These are phyloP conservation scores for Cephalopachus bancanus DNA, from an alignment of 2,797 vertebrate genomes.

Conservation along the genomic window DNA sequence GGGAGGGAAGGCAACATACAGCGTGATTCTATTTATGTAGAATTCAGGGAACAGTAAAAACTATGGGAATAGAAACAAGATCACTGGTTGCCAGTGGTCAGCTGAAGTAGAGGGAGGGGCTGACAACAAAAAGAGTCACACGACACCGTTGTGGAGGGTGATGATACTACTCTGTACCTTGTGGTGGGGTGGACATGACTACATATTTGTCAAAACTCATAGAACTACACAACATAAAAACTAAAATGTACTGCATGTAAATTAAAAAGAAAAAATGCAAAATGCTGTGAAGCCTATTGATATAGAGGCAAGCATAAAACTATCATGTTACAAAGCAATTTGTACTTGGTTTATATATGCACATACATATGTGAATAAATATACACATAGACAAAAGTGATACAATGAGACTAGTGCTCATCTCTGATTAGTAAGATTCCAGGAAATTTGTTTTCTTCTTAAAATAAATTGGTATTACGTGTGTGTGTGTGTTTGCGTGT, in stretches of 20 bases:
- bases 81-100: neutral
- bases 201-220: neutral
- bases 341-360: neutral
- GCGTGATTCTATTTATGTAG: neutral
- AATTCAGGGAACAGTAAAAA: neutral
- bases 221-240: neutral
- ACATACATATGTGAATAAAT: neutral
- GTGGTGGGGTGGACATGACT: neutral
- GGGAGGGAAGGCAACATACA: neutral
- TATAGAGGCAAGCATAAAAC: neutral
- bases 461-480: conserved; percentile 11
- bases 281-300: neutral
- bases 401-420: neutral
- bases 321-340: neutral
- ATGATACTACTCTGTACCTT: neutral
- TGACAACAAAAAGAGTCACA: neutral
- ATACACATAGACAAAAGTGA: neutral
- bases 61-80: neutral
- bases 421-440: conserved; percentile 1
- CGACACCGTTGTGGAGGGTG: neutral
- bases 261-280: neutral
- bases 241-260: neutral
- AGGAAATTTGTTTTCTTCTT: conserved; percentile 17
- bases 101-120: neutral
- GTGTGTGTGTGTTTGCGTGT: neutral